Base-by-base conservation (phyloP, 2,797 vertebrate species). In the Lates japonicus region DNA sequence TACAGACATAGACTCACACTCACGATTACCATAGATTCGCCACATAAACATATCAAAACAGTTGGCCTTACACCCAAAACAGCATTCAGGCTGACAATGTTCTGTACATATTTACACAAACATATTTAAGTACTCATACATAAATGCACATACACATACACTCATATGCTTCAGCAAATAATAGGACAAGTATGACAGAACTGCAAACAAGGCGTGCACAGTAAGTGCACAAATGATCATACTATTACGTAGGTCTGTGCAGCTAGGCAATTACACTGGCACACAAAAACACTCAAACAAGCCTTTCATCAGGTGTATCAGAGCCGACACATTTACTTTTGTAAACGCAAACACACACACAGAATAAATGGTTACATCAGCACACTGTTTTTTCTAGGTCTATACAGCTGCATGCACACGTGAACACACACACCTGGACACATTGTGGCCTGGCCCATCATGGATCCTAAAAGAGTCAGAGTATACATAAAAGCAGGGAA, bases 401-500 rank as follows among this genome's bases (percentile, higher is more conserved):
- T 44, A 1, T 49, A 63, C 63, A 81, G 66, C 59, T 22, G 52
- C 62, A 57, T 54, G 67, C 60, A 73, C 60, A 83, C 77, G 68
- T 41, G 48, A 46, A 78, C 70, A 75, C 81, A 76, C 77, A 84
- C 78, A 89, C 80, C 65, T 81, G 82, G 83, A 84, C 70, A 74
- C 12, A 17, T 70, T 69, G 74, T 74, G 74, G 68, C 58, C 29
- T 31, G 57, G 80, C 67, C 73, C 71, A 64, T 77, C 74, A 70
- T 73, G 72, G 85, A 87, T 88, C 82, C 82, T 82, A 66, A 72
- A 83, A 90, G 83, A 88, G 85, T 87, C 82, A 58, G 68, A 79
- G 76, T 86, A 70, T 80, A 92, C 92, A 93, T 91, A 90, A 91
- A 94, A 90, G 83, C 88, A 87, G 84, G 74, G 75, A 70, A 84